A percentile compares a stretch with the other conserved stretches of the same genome.
These are phyloP conservation scores for Lumbricus terrestris DNA, from an alignment of 2,888 invertebrate genomes.

Conservation along the genomic window DNA sequence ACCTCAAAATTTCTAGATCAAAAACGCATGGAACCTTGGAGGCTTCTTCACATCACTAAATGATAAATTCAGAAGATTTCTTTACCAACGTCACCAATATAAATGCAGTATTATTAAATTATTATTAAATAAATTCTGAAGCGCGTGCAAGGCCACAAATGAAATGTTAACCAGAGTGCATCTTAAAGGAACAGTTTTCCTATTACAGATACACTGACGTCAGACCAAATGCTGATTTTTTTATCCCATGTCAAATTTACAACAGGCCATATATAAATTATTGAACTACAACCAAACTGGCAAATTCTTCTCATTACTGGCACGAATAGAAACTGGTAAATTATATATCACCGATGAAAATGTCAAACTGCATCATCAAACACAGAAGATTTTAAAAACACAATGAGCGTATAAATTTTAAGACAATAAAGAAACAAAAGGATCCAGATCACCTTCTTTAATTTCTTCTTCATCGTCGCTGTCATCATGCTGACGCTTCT, in stretches of 20 bases:
- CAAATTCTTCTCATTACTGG: background rate
- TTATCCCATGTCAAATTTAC: background rate
- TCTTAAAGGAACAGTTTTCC: background rate
- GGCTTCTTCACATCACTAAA: no score
- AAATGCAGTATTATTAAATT: no score
- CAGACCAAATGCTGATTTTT: no score
- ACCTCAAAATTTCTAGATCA: no score
- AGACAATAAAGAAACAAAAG: background rate
- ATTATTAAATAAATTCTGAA: no score
- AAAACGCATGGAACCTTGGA: no score
- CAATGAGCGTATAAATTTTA: background rate
- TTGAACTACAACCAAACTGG: background rate
- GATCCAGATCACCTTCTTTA: background rate
- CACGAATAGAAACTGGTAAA: background rate
- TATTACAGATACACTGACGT: background rate
- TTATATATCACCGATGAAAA: background rate
- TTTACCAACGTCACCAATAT: background rate
- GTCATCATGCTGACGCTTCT: background rate
- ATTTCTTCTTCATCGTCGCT: background rate
- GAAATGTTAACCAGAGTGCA: no score
- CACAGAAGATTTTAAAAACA: background rate
- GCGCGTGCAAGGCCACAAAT: no score
- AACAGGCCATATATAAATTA: background rate
- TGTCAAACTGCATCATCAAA: background rate
- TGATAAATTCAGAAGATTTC: background rate